These are phyloP conservation scores for Hypotaenidia philippensis DNA, from an alignment of 2,797 vertebrate genomes.

Conservation along the genomic window DNA sequence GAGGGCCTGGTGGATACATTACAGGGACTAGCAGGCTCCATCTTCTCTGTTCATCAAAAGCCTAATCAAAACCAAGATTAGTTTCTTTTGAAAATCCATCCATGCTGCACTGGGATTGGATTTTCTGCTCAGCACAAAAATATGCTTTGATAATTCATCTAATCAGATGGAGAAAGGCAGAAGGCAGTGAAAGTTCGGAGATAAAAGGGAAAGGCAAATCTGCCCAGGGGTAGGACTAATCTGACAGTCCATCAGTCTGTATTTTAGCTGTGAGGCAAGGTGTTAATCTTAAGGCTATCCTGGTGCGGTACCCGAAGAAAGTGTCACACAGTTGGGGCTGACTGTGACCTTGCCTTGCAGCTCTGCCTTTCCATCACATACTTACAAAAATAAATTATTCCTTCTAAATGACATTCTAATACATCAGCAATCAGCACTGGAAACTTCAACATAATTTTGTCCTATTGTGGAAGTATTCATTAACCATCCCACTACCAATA, in stretches of 20 bases:
- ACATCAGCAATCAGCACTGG: background rate
- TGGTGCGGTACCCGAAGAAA: background rate
- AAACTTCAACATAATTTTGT: background rate
- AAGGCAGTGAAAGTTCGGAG: conserved; percentile 9
- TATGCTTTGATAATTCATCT: conserved; percentile 2
- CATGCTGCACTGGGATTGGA: background rate
- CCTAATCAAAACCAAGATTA: background rate
- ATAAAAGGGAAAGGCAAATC: background rate
- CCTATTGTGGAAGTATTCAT: background rate
- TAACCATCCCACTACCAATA: background rate
- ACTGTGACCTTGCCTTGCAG: background rate
- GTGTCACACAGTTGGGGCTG: background rate
- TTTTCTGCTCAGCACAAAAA: background rate
- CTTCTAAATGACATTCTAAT: background rate
- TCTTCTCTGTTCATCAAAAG: background rate
- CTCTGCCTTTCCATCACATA: background rate
- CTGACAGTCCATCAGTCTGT: background rate
- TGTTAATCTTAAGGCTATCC: background rate
- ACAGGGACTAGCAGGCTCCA: background rate
- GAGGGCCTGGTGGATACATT: background rate
- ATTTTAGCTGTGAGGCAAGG: background rate
- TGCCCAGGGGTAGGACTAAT: background rate
- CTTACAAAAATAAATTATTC: background rate
- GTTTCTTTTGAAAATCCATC: background rate
- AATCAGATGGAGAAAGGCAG: background rate